Percentiles rank a stretch among this genome's conserved stretches.
Evolutionary conservation across 2,797 vertebrate species (phyloP).

Genomic region (Acestrorhynchus altus): DNA sequence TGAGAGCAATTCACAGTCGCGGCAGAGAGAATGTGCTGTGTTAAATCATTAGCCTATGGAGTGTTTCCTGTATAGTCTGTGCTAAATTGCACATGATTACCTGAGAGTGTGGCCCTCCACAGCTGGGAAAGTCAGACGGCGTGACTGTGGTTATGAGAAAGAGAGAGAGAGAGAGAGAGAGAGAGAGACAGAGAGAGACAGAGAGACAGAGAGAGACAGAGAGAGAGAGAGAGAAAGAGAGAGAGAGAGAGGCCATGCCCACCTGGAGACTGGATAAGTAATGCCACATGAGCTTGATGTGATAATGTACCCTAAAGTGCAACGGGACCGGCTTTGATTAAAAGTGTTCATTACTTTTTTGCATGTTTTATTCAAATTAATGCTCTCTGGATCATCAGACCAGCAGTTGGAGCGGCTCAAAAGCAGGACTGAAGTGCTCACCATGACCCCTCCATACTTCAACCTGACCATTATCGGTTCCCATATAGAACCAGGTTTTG

Average conservation of each 20-base stretch:
- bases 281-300: constrained; percentile 1
- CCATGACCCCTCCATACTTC: too few species aligned
- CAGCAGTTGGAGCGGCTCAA: too few species aligned
- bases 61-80: constrained; percentile 47
- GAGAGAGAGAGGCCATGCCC: background rate
- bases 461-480: too few species aligned
- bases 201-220: background rate
- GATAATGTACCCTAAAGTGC: constrained; percentile 7
- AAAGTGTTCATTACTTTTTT: too few species aligned
- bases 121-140: constrained; percentile 35
- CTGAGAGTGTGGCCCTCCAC: constrained; percentile 39
- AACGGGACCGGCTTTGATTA: background rate
- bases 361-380: too few species aligned
- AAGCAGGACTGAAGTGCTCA: too few species aligned
- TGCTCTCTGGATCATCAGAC: too few species aligned
- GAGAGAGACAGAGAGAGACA: background rate
- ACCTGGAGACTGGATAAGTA: constrained; percentile 25
- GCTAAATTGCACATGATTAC: constrained; percentile 55
- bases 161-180: constrained; percentile 3
- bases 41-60: constrained; percentile 40
- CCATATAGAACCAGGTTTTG: too few species aligned
- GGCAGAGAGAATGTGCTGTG: constrained; percentile 39
- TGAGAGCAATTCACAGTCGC: constrained; percentile 47
- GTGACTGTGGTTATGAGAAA: constrained; percentile 19
- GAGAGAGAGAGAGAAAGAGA: background rate